Base-by-base conservation (phyloP, 2,888 invertebrate species). In the Melipona bicolor region DNA sequence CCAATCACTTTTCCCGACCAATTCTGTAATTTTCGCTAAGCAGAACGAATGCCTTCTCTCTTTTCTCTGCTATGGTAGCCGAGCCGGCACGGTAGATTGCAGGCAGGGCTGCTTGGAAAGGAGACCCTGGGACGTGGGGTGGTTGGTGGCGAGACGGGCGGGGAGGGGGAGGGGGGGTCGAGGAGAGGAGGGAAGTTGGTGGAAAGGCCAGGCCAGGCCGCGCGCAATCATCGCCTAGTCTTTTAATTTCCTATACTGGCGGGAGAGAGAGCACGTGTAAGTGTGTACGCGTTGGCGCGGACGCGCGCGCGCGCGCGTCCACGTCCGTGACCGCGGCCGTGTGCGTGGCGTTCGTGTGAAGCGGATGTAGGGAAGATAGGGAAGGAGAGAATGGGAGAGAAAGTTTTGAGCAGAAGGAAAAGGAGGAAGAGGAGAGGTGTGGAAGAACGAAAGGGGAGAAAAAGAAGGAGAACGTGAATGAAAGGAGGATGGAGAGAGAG, bases 171-270 rank as follows among this genome's bases (percentile, higher is more conserved):
- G 2, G 4, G 15, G 36, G 4, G 21, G 54, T 2, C 78, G 81
- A 61, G 82, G 9, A 43, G 43, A 4, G 27, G 24, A 71, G 83
- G 74, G 32, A 3, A 9, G 15, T n/a, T 3, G 83, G 79, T 85
- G 84, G 82, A 79, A 84, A 82, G 87, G 84, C 73, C 70, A 83
- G 85, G 85, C 81, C 85, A 83, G 88, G 88, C 62, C 89, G 89
- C 85, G 90, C 86, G 92, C 94, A 94, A 94, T 94, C 94, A 94
- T 94, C 94, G 93, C 91, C 91, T 91, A 92, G 93, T 94, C 94
- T 94, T 94, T 94, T 94, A 94, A 94, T 94, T 94, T 94, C 94
- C 94, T 94, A 94, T 94, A 94, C 94, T 91, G 93, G 87, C 87
- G 88, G 81, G 86, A 84, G 85, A 84, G 85, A 79, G 89, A 71